Conservation (phyloP, 1,140 invertebrate species). For the Zaprionus africanus region DNA sequence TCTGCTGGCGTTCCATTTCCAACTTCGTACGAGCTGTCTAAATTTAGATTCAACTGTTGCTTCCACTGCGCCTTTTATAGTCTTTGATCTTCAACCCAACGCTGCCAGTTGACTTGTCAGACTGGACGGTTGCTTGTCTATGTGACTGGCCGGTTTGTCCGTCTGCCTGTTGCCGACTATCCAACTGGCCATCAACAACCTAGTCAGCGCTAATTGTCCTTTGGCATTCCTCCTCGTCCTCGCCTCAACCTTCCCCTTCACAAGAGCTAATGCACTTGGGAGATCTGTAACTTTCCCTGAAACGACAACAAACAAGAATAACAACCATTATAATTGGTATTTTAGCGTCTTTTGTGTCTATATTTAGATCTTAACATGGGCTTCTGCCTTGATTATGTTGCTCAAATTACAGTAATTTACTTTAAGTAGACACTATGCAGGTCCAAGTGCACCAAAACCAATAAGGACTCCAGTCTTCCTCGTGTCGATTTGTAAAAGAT, state of each 20-base stretch:
- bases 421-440: constrained; percentile 60
- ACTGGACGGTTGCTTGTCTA: not conserved
- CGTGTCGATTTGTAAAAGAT: constrained; percentile 2
- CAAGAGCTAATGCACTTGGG: constrained; percentile 41
- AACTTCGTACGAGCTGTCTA: constrained; percentile 52
- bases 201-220: constrained; percentile 76
- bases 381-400: constrained; percentile 74
- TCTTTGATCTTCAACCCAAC: constrained; percentile 73
- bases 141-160: not conserved
- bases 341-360: constrained; percentile 76
- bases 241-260: constrained; percentile 2
- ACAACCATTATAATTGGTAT: constrained; percentile 75
- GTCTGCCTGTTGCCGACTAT: constrained; percentile 23
- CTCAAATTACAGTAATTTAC: constrained; percentile 77
- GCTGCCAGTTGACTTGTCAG: constrained; percentile 1
- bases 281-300: constrained; percentile 55
- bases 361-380: constrained; percentile 66
- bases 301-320: constrained; percentile 43
- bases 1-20: constrained; percentile 44
- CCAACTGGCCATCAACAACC: constrained; percentile 46
- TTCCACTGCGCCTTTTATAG: constrained; percentile 72
- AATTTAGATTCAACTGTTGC: constrained; percentile 72
- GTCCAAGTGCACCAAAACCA: constrained; percentile 44
- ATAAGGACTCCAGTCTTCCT: constrained; percentile 2
- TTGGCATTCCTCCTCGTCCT: constrained; percentile 76